Evolutionary conservation across 2,888 invertebrate genomes (phyloP).

Genomic region (Molanna angustata): DNA sequence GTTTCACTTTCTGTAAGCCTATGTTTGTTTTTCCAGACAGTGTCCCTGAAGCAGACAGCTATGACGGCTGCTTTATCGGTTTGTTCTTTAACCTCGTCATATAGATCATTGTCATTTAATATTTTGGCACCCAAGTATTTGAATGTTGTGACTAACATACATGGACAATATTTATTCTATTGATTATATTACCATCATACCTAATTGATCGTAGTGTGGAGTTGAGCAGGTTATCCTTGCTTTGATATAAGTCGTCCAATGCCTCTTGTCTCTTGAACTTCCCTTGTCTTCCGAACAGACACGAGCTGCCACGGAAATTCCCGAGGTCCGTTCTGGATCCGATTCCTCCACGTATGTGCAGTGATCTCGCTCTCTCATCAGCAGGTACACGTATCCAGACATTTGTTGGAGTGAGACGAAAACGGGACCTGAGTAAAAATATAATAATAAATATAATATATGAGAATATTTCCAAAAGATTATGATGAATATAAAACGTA

Average conservation of each 20-base stretch:
- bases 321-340: slow-evolving; percentile 2
- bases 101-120: too few relatives aligned
- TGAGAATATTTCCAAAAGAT: too few relatives aligned
- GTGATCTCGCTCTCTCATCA: slow-evolving; percentile 23
- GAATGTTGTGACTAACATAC: too few relatives aligned
- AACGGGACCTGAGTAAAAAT: slow-evolving; percentile 22
- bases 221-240: slow-evolving; percentile 26
- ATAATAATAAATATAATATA: background rate
- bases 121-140: too few relatives aligned
- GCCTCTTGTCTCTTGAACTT: slow-evolving; percentile 21
- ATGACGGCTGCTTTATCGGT: too few relatives aligned
- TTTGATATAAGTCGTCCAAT: slow-evolving; percentile 29
- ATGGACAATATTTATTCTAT: too few relatives aligned
- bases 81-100: too few relatives aligned
- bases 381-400: slow-evolving; percentile 14
- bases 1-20: too few relatives aligned
- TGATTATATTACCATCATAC: slow-evolving; percentile 11
- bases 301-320: slow-evolving; percentile 17
- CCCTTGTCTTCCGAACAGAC: slow-evolving; percentile 25
- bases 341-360: slow-evolving; percentile 4
- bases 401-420: slow-evolving; percentile 23
- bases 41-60: too few relatives aligned
- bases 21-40: too few relatives aligned
- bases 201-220: slow-evolving; percentile 26
- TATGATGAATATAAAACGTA: too few relatives aligned